These are phyloP conservation scores for Camponotus fellah DNA, from an alignment of 2,888 invertebrate species.

Conservation along the genomic window DNA sequence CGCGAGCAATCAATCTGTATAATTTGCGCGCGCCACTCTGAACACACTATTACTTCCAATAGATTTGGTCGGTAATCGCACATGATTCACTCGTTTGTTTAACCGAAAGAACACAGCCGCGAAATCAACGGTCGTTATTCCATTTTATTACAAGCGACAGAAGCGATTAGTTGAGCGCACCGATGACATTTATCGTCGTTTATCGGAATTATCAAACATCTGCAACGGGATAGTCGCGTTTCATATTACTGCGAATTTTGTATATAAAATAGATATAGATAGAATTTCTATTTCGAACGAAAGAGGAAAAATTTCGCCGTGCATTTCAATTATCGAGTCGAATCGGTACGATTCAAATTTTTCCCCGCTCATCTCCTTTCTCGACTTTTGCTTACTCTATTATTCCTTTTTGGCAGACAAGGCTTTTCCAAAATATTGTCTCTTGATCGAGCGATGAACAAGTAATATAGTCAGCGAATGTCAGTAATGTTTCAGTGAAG, in stretches of 20 bases:
- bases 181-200: conserved; percentile 45
- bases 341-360: conserved; percentile 19
- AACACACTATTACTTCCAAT: conserved; percentile 59
- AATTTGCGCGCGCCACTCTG: conserved; percentile 63
- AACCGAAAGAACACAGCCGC: conserved; percentile 49
- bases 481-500: conserved; percentile 24
- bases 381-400: conserved; percentile 13
- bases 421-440: conserved; percentile 33
- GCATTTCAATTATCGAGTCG: conserved; percentile 8
- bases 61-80: conserved; percentile 56
- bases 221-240: conserved; percentile 16
- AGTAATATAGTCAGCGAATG: conserved; percentile 24
- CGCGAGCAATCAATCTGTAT: conserved; percentile 62
- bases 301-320: background rate
- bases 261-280: background rate
- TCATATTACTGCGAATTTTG: background rate
- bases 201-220: conserved; percentile 37
- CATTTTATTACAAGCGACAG: conserved; percentile 39
- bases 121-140: conserved; percentile 61
- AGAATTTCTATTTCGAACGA: background rate
- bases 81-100: conserved; percentile 65
- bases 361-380: background rate
- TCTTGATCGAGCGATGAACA: conserved; percentile 34
- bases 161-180: conserved; percentile 37
- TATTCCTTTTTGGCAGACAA: conserved; percentile 15